Evolutionary conservation across 2,113 vertebrate species (phyloP).

Genomic region (Chiloscyllium plagiosum): DNA sequence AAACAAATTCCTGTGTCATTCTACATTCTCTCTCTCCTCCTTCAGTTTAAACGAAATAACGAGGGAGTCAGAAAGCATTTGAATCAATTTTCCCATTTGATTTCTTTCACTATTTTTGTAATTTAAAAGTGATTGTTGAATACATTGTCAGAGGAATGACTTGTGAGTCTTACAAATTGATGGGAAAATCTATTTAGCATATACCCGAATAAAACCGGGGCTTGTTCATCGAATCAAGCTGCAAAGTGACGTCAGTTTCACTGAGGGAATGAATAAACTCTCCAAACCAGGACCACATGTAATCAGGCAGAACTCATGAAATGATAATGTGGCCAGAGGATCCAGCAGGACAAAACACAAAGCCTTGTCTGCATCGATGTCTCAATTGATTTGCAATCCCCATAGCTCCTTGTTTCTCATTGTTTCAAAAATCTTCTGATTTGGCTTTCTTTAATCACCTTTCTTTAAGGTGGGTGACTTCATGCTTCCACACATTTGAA

Average conservation of each 20-base stretch:
- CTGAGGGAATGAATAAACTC: neutral
- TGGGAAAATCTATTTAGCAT: neutral
- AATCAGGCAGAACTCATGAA: neutral
- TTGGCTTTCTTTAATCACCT: neutral
- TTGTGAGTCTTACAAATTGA: neutral
- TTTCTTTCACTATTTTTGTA: neutral
- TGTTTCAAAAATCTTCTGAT: neutral
- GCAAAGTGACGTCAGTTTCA: neutral
- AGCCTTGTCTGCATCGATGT: neutral
- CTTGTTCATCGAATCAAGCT: neutral
- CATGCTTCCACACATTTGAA: neutral
- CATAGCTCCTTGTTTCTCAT: neutral
- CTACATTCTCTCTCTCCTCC: neutral
- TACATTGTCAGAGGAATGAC: conserved; percentile 1
- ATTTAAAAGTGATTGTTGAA: neutral
- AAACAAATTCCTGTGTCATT: conserved; percentile 15
- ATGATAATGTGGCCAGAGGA: neutral
- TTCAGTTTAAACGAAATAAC: neutral
- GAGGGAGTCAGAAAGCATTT: neutral
- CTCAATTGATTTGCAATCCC: neutral
- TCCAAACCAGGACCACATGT: neutral
- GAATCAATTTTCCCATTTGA: neutral
- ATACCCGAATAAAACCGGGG: neutral
- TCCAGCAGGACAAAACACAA: neutral
- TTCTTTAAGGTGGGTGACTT: neutral